These are phyloP conservation scores for Nothoprocta perdicaria DNA, from an alignment of 2,113 vertebrate genomes.

Conservation along the genomic window DNA sequence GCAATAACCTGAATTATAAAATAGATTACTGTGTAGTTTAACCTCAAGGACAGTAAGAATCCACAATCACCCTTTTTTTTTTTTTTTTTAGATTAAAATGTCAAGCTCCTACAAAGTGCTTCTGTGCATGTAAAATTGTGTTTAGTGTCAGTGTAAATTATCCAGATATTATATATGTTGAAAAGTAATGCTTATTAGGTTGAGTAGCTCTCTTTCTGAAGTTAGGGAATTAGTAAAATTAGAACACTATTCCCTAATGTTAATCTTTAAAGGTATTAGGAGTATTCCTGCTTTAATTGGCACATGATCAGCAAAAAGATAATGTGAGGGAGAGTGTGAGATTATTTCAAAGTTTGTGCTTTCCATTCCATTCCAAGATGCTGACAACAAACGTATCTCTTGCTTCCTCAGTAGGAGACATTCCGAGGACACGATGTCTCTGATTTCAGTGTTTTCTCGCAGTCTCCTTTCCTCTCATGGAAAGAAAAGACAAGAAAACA, in stretches of 20 bases:
- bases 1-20: accelerated
- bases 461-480: accelerated
- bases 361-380: accelerated
- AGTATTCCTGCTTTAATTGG: accelerated
- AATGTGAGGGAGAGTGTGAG: accelerated
- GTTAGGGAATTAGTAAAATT: neutral
- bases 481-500: too few relatives aligned
- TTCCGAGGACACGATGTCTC: accelerated
- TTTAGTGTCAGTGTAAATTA: neutral
- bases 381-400: accelerated
- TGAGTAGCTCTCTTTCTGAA: neutral
- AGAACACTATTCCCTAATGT: accelerated
- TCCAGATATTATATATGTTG: accelerated
- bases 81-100: too few relatives aligned
- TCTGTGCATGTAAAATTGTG: neutral
- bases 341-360: accelerated
- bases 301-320: accelerated
- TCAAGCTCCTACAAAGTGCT: accelerated
- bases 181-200: neutral
- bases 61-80: too few relatives aligned
- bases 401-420: accelerated
- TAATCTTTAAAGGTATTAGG: accelerated
- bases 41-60: neutral
- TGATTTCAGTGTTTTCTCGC: accelerated
- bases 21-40: neutral